These are phyloP conservation scores for Catonia carolina DNA, from an alignment of 2,888 invertebrate species.

Conservation along the genomic window DNA sequence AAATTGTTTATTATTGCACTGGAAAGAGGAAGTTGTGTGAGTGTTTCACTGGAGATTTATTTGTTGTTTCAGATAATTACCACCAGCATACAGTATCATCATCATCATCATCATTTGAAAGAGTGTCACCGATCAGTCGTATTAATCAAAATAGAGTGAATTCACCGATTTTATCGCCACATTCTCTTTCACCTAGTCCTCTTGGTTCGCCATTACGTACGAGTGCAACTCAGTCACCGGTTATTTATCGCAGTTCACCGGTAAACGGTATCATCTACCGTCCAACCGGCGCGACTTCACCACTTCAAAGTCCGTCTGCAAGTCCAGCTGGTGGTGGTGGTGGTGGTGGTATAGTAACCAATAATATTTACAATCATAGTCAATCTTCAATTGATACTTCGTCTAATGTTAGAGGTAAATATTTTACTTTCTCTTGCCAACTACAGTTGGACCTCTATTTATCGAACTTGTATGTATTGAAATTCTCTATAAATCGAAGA, in stretches of 20 bases:
- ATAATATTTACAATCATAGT: neutral
- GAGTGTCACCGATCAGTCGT: neutral
- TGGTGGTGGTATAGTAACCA: neutral
- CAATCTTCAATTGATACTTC: constrained; percentile 32
- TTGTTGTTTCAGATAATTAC: neutral
- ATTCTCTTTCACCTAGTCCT: constrained; percentile 27
- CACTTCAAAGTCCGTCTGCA: constrained; percentile 23
- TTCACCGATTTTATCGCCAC: neutral
- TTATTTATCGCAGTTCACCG: constrained; percentile 18
- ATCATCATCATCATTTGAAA: neutral
- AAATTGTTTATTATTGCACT: no score
- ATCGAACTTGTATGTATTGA: no score
- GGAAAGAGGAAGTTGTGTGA: no score
- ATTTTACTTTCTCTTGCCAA: constrained; percentile 7
- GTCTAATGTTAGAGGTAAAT: constrained; percentile 37
- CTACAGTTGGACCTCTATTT: no score
- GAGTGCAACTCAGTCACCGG: constrained; percentile 5
- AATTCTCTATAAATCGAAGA: no score
- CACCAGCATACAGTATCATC: no score
- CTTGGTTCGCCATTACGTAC: constrained; percentile 24
- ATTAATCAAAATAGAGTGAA: neutral
- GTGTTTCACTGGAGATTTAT: no score
- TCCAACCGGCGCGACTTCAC: constrained; percentile 19
- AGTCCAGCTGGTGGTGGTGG: constrained; percentile 26
- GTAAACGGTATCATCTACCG: constrained; percentile 15